phyloP scores from a whole-genome alignment of 2,113 vertebrate genomes.

The Silurus meridionalis region DNA sequence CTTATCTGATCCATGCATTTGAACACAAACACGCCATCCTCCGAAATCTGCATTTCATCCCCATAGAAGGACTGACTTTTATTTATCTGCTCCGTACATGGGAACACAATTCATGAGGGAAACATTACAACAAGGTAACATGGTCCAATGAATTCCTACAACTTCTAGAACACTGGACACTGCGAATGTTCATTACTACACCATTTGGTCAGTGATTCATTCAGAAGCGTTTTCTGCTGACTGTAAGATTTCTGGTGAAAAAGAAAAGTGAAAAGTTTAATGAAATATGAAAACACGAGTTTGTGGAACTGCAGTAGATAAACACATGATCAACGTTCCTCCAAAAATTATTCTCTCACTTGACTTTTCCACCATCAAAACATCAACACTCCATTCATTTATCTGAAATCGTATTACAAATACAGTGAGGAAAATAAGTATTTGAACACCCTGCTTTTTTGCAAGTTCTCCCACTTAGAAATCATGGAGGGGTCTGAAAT shows the following conservation, averaged over 20 bases:
- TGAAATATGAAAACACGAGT: neutral
- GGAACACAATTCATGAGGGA: neutral
- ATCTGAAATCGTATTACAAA: too few relatives aligned
- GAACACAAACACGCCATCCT: constrained; percentile 19
- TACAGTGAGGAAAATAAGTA: too few relatives aligned
- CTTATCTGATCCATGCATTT: constrained; percentile 41
- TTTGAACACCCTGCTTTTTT: too few relatives aligned
- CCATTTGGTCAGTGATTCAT: too few relatives aligned
- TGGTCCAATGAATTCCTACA: neutral
- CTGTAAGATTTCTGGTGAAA: neutral
- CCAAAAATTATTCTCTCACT: neutral
- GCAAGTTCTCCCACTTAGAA: too few relatives aligned
- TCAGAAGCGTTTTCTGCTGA: neutral
- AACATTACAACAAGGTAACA: neutral
- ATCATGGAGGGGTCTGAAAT: too few relatives aligned
- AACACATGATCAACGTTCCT: neutral
- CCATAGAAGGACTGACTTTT: constrained; percentile 7
- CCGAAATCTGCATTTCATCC: neutral
- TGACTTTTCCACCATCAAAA: neutral
- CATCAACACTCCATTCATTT: neutral
- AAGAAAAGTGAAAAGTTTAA: neutral
- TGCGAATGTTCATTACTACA: neutral
- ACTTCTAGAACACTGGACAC: neutral
- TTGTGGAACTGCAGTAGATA: neutral
- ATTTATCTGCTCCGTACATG: neutral